These are phyloP conservation scores for Andrena hattorfiana DNA, from an alignment of 2,888 invertebrate genomes.

Conservation along the genomic window DNA sequence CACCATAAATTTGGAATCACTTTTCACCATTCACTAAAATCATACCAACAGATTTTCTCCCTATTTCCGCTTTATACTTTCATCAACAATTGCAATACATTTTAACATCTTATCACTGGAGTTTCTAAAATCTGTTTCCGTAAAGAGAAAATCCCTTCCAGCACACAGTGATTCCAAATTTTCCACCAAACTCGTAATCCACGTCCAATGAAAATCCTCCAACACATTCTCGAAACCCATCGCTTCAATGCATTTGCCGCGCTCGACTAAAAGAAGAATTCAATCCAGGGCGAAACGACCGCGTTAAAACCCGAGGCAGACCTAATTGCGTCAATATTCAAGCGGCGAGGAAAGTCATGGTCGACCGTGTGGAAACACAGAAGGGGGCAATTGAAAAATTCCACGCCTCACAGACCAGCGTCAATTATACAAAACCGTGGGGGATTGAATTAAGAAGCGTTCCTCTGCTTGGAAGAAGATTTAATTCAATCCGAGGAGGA, in stretches of 20 bases:
- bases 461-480: conserved; percentile 44
- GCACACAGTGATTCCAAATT: too few relatives aligned
- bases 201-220: background rate
- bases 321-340: conserved; percentile 37
- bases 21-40: too few relatives aligned
- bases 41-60: too few relatives aligned
- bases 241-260: background rate
- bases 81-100: too few relatives aligned
- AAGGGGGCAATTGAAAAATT: conserved; percentile 42
- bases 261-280: background rate
- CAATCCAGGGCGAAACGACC: background rate
- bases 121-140: too few relatives aligned
- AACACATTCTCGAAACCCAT: background rate
- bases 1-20: too few relatives aligned
- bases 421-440: conserved; percentile 50
- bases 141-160: too few relatives aligned
- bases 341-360: background rate
- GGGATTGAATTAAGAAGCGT: conserved; percentile 50
- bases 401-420: conserved; percentile 20
- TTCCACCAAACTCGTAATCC: too few relatives aligned
- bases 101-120: too few relatives aligned
- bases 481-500: conserved; percentile 66
- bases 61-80: too few relatives aligned
- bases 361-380: background rate
- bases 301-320: background rate